Evolutionary conservation across 2,888 invertebrate genomes (phyloP), one percentile per base, ranked within the genome.

Genomic region (Cinara cedri): DNA sequence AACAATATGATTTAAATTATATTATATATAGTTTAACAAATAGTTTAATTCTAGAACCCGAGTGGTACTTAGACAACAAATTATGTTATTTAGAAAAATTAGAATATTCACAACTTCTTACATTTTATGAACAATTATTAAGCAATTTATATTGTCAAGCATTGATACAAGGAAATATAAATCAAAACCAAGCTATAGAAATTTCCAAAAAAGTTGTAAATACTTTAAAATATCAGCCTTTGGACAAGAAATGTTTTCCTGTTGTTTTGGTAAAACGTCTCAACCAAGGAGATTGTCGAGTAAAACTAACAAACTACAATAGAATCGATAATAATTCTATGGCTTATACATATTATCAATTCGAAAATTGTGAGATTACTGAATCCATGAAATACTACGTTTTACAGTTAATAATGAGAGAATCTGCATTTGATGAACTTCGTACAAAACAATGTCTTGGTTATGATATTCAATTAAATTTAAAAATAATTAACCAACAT

Each of bases 381-480:
- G 74, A 81, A 49, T 81, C 81, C 24, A 74, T 81, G 1, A 81
- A 70, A 19, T 62, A 83, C 42, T 82, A 84, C 16, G 76, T 84
- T 16, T 26, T 84, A 16, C 81, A 83, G 91, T 88, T 90, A 88
- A 87, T 94, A 81, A 93, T 96, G 88, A 92, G 94, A 85, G 96
- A 96, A 86, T 96, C 96, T 0, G 88, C 94, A 65, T 97, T 96
- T 86, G 92, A 96, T 86, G 88, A 89, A 62, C 87, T 97, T 26
- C 89, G 97, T 75, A 96, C 96, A 0, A 91, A 93, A 85, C 93
- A 96, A 84, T 96, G 97, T 86, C 88, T 97, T 3, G 96, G 96
- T 0, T 97, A 97, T 86, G 89, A 91, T 84, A 94, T 97, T 83
- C 88, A 91, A 51, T 24, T 78, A 42, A 70, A 70, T n/a, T 60